Conservation (phyloP, 2,888 invertebrate genomes). For the Plagiodera versicolora region DNA sequence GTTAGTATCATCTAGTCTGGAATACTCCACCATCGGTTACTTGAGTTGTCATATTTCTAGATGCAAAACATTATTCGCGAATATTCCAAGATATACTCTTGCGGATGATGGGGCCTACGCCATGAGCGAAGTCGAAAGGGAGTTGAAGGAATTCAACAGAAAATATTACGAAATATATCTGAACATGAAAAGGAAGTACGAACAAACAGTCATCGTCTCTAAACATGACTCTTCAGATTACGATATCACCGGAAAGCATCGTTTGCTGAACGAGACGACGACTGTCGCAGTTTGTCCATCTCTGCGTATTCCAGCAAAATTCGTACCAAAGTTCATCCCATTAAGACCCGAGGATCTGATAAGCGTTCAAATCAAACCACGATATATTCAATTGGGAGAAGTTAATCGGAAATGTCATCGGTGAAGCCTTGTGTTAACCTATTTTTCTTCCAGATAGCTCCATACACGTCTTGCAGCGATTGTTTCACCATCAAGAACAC, state of each 20-base stretch:
- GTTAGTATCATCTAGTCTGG: slow-evolving; percentile 24
- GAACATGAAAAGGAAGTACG: slow-evolving; percentile 10
- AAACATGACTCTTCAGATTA: slow-evolving; percentile 12
- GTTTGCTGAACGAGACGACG: slow-evolving; percentile 19
- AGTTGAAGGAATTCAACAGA: slow-evolving; percentile 30
- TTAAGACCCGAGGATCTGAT: slow-evolving; percentile 53
- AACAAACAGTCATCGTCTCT: background rate
- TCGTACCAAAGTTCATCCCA: slow-evolving; percentile 38
- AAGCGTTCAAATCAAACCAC: slow-evolving; percentile 51
- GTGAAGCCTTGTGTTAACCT: background rate
- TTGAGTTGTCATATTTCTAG: slow-evolving; percentile 29
- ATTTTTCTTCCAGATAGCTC: slow-evolving; percentile 39
- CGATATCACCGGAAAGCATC: slow-evolving; percentile 23
- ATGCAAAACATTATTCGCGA: slow-evolving; percentile 48
- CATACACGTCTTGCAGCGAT: slow-evolving; percentile 42
- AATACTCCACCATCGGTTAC: background rate
- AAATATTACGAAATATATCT: slow-evolving; percentile 34
- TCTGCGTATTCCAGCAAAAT: background rate
- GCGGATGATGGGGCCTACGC: slow-evolving; percentile 35
- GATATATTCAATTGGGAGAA: slow-evolving; percentile 43
- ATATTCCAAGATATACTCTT: slow-evolving; percentile 38
- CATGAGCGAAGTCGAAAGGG: slow-evolving; percentile 31
- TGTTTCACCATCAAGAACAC: slow-evolving; percentile 48
- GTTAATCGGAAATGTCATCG: slow-evolving; percentile 26
- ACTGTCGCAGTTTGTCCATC: background rate